Evolutionary conservation across 2,888 invertebrate species (phyloP).

Genomic region (Spodoptera exigua): DNA sequence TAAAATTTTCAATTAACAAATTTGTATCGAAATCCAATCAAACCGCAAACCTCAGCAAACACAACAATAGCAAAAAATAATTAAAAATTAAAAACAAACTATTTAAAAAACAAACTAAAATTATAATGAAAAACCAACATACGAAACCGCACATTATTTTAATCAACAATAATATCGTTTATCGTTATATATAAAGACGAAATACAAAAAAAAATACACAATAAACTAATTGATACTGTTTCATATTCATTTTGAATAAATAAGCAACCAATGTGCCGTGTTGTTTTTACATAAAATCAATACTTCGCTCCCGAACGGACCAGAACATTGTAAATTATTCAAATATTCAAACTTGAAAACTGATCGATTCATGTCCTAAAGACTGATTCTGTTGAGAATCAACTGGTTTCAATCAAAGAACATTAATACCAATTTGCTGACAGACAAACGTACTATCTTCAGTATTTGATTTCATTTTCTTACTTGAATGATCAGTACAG

Average conservation of each 20-base stretch:
- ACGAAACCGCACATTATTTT: slow-evolving; percentile 8
- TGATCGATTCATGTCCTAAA: slow-evolving; percentile 41
- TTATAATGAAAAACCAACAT: slow-evolving; percentile 31
- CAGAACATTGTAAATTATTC: slow-evolving; percentile 65
- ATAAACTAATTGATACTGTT: slow-evolving; percentile 29
- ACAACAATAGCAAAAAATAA: not conserved
- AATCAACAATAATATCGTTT: slow-evolving; percentile 14
- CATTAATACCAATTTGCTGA: slow-evolving; percentile 32
- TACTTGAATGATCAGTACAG: not conserved
- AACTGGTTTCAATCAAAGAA: slow-evolving; percentile 47
- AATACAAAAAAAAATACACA: slow-evolving; percentile 17
- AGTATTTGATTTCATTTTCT: slow-evolving; percentile 1
- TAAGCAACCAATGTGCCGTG: slow-evolving; percentile 43
- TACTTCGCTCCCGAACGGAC: slow-evolving; percentile 47
- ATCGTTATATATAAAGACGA: slow-evolving; percentile 8
- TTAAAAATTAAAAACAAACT: slow-evolving; percentile 8
- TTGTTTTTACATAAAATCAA: slow-evolving; percentile 66
- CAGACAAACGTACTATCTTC: slow-evolving; percentile 9
- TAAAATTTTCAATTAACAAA: too few species aligned
- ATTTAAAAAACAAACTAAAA: slow-evolving; percentile 16
- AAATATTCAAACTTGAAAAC: slow-evolving; percentile 55
- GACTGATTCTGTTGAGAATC: slow-evolving; percentile 38
- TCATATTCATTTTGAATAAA: slow-evolving; percentile 46
- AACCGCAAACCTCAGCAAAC: too few species aligned
- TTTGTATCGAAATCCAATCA: not conserved